A percentile compares a stretch with the other conserved stretches of the same genome.
phyloP scores from a whole-genome alignment of 30 jellyfish, hydroid and myxozoan species.

The Turritopsis rubra region DNA sequence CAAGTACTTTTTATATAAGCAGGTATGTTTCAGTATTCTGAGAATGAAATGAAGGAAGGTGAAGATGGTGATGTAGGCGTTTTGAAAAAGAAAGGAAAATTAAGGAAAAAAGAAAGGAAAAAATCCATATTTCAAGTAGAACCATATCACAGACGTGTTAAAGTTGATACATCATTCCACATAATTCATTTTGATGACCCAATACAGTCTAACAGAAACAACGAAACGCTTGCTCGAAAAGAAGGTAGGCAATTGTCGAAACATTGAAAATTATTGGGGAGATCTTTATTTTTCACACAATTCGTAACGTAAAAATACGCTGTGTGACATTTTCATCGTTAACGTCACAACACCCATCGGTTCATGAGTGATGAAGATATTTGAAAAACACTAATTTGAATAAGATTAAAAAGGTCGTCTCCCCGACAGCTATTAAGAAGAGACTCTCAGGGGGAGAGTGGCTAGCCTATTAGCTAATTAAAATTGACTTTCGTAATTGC shows the following conservation, averaged over 20 bases:
- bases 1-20: neutral
- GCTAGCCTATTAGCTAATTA: no score
- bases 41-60: neutral
- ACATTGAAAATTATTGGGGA: no score
- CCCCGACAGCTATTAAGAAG: no score
- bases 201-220: neutral
- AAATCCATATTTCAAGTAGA: neutral
- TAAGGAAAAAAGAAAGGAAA: neutral
- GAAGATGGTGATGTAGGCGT: neutral
- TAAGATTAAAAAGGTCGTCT: no score
- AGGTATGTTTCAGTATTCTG: neutral
- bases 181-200: neutral
- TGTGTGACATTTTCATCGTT: no score
- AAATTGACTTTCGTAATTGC: no score
- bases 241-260: neutral
- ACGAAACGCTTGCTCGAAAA: neutral
- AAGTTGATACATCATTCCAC: neutral
- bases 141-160: neutral
- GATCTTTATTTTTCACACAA: no score
- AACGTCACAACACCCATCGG: no score
- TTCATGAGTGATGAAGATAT: no score
- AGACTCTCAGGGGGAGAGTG: no score
- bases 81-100: neutral
- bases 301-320: no score
- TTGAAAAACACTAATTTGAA: no score